Evolutionary conservation across 2,797 vertebrate species (phyloP).

Genomic region (Heterohyrax brucei): DNA sequence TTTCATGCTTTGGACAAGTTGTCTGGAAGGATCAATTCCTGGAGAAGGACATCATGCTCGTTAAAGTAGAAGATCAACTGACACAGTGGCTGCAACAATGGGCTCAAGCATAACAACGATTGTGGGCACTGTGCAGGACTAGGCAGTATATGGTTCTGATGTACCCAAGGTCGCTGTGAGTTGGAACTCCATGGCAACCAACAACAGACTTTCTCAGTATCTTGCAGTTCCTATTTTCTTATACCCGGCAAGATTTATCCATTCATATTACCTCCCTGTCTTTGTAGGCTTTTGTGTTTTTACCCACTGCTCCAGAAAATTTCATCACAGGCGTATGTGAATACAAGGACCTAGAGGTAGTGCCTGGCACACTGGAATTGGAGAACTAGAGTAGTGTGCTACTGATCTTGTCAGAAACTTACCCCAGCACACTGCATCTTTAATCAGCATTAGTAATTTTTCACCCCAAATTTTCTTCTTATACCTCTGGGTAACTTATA

Average conservation of each 20-base stretch:
- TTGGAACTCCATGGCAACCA: too few species aligned
- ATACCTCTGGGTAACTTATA: constrained; percentile 30
- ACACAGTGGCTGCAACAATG: too few species aligned
- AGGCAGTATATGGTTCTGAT: too few species aligned
- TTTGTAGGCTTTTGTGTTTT: constrained; percentile 44
- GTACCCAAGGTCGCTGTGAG: too few species aligned
- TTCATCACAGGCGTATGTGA: background rate
- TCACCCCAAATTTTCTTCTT: constrained; percentile 17
- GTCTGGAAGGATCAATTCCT: too few species aligned
- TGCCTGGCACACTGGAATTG: background rate
- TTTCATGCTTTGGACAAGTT: too few species aligned
- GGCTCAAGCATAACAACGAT: too few species aligned
- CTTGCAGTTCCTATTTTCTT: constrained; percentile 38
- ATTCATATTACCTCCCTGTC: constrained; percentile 49
- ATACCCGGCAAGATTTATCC: background rate
- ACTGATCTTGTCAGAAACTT: background rate
- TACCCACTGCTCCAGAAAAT: constrained; percentile 6
- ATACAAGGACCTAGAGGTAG: constrained; percentile 9
- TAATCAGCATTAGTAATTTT: background rate
- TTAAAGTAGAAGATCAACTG: too few species aligned
- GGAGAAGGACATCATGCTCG: too few species aligned
- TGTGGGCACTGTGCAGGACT: too few species aligned
- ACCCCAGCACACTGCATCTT: background rate
- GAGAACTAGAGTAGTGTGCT: background rate
- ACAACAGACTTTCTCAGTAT: background rate